Evolutionary conservation across 2,113 vertebrate genomes (phyloP).

Genomic region (Seriola dumerili): DNA sequence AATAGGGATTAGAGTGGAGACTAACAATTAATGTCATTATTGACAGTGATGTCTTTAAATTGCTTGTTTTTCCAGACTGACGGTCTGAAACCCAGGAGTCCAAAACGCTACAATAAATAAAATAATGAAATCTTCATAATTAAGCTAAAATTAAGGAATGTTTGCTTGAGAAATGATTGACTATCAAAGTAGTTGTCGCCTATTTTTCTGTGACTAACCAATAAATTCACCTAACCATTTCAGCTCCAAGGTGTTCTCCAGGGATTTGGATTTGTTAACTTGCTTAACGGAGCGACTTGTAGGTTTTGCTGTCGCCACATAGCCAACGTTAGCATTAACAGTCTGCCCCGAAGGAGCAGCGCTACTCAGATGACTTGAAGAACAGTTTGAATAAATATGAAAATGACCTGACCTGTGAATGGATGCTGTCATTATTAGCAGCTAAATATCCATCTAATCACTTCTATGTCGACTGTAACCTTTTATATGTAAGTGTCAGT

Average conservation of each 20-base stretch:
- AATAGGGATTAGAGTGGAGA: background rate
- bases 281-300: no score
- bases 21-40: no score
- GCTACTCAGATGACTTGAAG: no score
- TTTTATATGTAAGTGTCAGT: background rate
- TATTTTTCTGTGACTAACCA: background rate
- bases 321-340: no score
- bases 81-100: no score
- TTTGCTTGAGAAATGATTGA: no score
- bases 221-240: no score
- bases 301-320: no score
- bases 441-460: background rate
- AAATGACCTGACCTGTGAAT: background rate
- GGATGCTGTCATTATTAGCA: background rate
- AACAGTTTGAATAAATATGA: background rate
- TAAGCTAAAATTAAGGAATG: background rate
- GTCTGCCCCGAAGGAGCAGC: no score
- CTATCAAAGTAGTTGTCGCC: no score
- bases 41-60: background rate
- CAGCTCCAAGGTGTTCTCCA: background rate
- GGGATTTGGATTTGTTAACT: no score
- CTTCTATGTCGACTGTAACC: background rate
- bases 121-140: background rate
- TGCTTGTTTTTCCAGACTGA: background rate
- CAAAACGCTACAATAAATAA: no score